A percentile compares a stretch with the other conserved stretches of the same genome.
These are phyloP conservation scores for Mustela erminea DNA, from an alignment of 2,797 vertebrate genomes.

Conservation along the genomic window DNA sequence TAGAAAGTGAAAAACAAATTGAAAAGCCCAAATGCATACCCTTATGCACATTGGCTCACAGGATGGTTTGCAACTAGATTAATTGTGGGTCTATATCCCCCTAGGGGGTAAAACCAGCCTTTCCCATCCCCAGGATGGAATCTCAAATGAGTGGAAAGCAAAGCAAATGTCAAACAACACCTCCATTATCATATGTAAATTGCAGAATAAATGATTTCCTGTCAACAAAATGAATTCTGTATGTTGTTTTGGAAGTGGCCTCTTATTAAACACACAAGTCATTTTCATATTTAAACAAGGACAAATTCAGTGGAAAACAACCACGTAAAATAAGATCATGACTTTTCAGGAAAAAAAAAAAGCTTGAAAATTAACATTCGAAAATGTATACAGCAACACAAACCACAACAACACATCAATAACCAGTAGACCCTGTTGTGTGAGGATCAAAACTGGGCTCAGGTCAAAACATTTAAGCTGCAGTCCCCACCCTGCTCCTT, in stretches of 20 bases:
- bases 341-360: background rate
- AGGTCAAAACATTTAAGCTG: background rate
- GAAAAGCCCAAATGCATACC: conserved; percentile 48
- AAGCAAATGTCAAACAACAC: conserved; percentile 79
- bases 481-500: background rate
- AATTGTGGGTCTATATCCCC: conserved; percentile 36
- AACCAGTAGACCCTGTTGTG: background rate
- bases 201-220: conserved; percentile 78
- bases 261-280: conserved; percentile 53
- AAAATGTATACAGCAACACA: conserved; percentile 36
- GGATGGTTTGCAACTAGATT: conserved; percentile 30
- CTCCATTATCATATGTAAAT: conserved; percentile 79
- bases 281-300: conserved; percentile 76
- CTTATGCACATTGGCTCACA: background rate
- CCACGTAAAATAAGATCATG: conserved; percentile 53
- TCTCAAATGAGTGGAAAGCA: conserved; percentile 61
- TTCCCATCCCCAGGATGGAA: conserved; percentile 35
- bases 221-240: conserved; percentile 66
- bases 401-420: background rate
- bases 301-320: conserved; percentile 62
- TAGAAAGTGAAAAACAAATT: background rate
- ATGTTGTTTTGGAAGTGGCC: conserved; percentile 26
- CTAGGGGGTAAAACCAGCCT: background rate
- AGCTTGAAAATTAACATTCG: background rate
- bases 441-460: background rate